Evolutionary conservation across 1,140 invertebrate genomes (phyloP), one percentile per base, ranked within the genome.

Genomic region (Drosophila tristis): DNA sequence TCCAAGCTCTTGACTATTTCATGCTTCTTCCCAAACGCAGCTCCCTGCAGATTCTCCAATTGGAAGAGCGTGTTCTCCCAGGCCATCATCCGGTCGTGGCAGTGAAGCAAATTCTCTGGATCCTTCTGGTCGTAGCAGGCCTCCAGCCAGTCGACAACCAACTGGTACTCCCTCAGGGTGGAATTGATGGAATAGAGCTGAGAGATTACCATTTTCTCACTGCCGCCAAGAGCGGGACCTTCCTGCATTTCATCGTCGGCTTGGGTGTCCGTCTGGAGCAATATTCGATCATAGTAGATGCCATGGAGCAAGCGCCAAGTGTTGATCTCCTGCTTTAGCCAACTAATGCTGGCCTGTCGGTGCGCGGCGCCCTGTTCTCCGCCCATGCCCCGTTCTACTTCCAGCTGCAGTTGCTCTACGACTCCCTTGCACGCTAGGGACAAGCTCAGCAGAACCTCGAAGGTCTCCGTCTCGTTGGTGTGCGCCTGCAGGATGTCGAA

Each of bases 61-160:
- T 96, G 95, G 92, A 97, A 96, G 7, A 98, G 93, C 5, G 98
- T 98, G 91, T 99, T 98, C 92, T 98, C 97, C 97, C 97, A 98
- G 54, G 95, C 95, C 29, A 97, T 94, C 23, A 96, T 96, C 80
- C 94, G 94, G 89, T 97, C 96, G 6, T 95, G 97, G 87, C 95
- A 94, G 74, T 96, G 94, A 11, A 96, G 92, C 42, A 95, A 94
- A 47, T 94, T 93, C 50, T 93, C 93, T 58, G 94, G 94, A 42
- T 94, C 94, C 77, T 94, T 93, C 81, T 95, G 93, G 84, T 97
- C 96, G 16, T 94, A 92, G 92, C 96, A 97, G 54, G 95, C 94
- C 92, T 99, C 98, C 31, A 99, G 91, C 98, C 98, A 99, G 92
- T 99, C 97, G 16, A 98, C 95, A 35, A 99, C 95, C 49, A 98